Evolutionary conservation across 2,113 vertebrate genomes (phyloP).

Genomic region (Phyllostomus discolor): DNA sequence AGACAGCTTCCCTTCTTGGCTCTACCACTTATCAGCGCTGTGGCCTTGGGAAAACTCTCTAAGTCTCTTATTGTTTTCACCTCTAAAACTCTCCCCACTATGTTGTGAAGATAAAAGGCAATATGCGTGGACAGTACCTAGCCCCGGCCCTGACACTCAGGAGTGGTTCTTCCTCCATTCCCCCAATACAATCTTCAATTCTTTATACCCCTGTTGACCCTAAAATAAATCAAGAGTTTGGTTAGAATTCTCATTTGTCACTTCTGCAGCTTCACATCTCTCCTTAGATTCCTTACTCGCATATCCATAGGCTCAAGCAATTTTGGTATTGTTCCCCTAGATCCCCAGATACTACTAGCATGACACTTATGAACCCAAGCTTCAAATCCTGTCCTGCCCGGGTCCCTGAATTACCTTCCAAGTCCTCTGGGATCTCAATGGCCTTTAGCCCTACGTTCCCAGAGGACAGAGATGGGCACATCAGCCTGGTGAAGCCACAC

Average conservation of each 20-base stretch:
- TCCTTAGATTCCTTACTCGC: not conserved
- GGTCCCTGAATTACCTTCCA: not conserved
- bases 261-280: not conserved
- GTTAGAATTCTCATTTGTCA: slow-evolving; percentile 12
- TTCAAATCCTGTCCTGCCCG: not conserved
- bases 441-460: not conserved
- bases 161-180: not conserved
- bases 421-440: not conserved
- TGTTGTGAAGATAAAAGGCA: not conserved
- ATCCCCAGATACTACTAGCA: not conserved
- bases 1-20: not conserved
- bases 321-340: not conserved
- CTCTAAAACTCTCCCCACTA: not conserved
- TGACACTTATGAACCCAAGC: not conserved
- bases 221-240: not conserved
- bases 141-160: not conserved
- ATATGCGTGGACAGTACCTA: too few relatives aligned
- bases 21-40: not conserved
- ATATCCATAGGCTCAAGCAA: not conserved
- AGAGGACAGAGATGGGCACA: not conserved
- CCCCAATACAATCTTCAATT: not conserved
- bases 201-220: not conserved
- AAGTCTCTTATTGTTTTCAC: not conserved
- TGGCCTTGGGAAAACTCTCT: not conserved
- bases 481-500: not conserved